Evolutionary conservation across 53 echinoderm and acorn worm species (phyloP), one percentile per base, ranked within the genome.

Genomic region (Hippasteria phrygiana): DNA sequence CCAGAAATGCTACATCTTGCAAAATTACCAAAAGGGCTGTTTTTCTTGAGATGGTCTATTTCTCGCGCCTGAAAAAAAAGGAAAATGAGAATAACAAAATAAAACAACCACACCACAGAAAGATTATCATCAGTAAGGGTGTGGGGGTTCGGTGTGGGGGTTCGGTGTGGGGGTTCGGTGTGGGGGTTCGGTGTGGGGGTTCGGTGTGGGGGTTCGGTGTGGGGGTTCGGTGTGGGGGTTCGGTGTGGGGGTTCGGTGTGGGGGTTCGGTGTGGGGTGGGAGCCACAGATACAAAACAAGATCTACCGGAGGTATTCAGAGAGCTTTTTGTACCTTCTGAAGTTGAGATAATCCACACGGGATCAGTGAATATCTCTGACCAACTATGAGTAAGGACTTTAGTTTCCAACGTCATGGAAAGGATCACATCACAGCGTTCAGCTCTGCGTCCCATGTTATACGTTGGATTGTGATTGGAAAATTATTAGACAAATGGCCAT

Each of bases 341-440:
- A 24, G 26, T 59, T 59, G 26, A 18, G 17, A 59, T 17, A 59
- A 22, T 3, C 59, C 59, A 59, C 59, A 59, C 20, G 0, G 8
- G 26, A 26, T 26, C 7, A n/a, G 59, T 59, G 26, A 26, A 26
- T 59, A 59, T 24, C 59, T n/a, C n/a, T n/a, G n/a, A 26, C 59
- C 24, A 20, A 59, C 59, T 2, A 59, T 24, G 59, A 26, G 26
- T 59, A 26, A 59, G 62, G 42, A 82, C 2, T 83, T 65, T 83
- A 5, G 28, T 83, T 1, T 83, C 47, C 84, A 83, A 83, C 84
- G 84, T 31, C 84, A 83, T 83, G 84, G 84, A 83, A 83, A 45
- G 84, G 66, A 29, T 43, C 42, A 65, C 45, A 45, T 42, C 46
- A 36, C 17, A 32, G 64, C 32, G 5, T 42, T 43, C 2, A 16